Evolutionary conservation across 2,797 vertebrate genomes (phyloP).

Genomic region (Acridotheres tristis): DNA sequence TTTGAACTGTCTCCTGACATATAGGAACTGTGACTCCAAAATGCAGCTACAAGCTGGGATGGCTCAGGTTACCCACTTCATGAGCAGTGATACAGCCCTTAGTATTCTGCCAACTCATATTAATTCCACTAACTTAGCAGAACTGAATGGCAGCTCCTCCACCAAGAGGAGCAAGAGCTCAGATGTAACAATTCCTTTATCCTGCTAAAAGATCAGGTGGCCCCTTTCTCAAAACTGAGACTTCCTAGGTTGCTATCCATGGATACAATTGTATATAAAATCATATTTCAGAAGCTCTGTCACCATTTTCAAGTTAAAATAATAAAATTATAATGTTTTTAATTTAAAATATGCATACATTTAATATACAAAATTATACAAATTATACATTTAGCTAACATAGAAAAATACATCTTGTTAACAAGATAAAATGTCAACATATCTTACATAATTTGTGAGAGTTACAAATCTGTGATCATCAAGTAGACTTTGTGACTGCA

Average conservation of each 20-base stretch:
- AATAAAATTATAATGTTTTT: slow-evolving; percentile 48
- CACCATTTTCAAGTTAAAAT: neutral
- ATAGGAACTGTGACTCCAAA: neutral
- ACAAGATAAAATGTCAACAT: slow-evolving; percentile 74
- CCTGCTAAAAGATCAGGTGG: neutral
- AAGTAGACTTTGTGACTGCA: slow-evolving; percentile 33
- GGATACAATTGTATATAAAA: neutral
- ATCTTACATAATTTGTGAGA: slow-evolving; percentile 63
- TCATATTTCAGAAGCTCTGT: neutral
- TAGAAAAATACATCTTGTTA: slow-evolving; percentile 81
- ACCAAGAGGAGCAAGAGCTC: neutral
- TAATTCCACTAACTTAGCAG: neutral
- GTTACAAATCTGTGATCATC: slow-evolving; percentile 61
- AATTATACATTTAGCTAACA: slow-evolving; percentile 76
- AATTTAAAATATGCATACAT: slow-evolving; percentile 75
- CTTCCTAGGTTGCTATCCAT: neutral
- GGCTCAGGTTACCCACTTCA: neutral
- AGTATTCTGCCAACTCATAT: neutral
- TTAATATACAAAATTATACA: slow-evolving; percentile 80
- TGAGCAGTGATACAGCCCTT: neutral
- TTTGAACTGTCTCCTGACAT: neutral
- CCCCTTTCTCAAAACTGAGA: neutral
- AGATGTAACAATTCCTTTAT: neutral
- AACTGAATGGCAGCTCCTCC: neutral
- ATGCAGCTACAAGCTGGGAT: neutral